Percentiles rank a stretch among this genome's conserved stretches.
phyloP scores from a whole-genome alignment of 37 sponge, comb jelly and placozoan genomes.

The Petrosia ficiformis region DNA sequence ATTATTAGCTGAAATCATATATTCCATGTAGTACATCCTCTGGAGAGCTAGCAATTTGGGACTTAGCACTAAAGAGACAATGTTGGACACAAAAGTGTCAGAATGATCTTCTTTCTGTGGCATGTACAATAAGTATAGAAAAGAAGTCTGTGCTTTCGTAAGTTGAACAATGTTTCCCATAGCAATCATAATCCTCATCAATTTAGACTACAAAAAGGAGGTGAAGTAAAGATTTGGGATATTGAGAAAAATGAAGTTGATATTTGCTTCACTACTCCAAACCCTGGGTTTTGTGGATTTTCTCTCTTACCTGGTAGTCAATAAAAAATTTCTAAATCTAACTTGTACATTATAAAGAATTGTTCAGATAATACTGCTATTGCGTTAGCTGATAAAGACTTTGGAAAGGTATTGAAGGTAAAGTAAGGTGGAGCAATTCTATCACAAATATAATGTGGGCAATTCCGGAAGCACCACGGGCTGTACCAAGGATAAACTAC shows the following conservation, averaged over 20 bases:
- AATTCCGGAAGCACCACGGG: too few species aligned
- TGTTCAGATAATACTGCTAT: neutral
- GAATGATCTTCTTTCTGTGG: too few species aligned
- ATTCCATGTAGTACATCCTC: slow-evolving; percentile 21
- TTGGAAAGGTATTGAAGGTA: neutral
- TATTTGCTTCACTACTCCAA: neutral
- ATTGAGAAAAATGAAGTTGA: neutral
- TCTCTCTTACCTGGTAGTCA: neutral
- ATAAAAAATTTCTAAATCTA: neutral
- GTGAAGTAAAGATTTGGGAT: neutral
- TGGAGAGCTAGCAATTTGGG: slow-evolving; percentile 29
- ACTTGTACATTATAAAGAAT: neutral
- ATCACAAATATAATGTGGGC: too few species aligned
- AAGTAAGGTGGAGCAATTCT: too few species aligned
- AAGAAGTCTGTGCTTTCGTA: too few species aligned
- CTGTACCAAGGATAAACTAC: too few species aligned
- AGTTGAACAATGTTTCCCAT: neutral
- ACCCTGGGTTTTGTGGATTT: neutral
- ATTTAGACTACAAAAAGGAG: neutral
- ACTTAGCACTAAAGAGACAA: slow-evolving; percentile 22
- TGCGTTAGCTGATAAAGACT: slow-evolving; percentile 5
- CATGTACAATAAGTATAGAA: too few species aligned
- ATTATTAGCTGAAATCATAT: neutral
- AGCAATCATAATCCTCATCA: neutral
- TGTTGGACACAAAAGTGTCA: slow-evolving; percentile 3